These are phyloP conservation scores for Fulmarus glacialis DNA, from an alignment of 2,113 vertebrate genomes.

Conservation along the genomic window DNA sequence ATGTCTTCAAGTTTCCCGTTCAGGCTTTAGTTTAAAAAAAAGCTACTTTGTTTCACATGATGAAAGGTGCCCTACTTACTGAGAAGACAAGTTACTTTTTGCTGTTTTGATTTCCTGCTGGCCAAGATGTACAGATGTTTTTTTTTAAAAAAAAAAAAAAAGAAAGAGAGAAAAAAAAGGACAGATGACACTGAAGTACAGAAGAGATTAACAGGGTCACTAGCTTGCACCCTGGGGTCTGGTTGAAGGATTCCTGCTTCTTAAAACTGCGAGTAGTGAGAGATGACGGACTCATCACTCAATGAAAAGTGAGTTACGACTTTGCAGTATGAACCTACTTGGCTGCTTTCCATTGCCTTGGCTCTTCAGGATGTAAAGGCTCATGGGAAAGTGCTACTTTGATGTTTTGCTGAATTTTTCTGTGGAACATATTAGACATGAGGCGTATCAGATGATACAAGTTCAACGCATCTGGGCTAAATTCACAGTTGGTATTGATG, in stretches of 20 bases:
- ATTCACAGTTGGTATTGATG: not conserved
- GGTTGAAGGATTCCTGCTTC: constrained; percentile 39
- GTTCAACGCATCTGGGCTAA: not conserved
- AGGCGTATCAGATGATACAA: not conserved
- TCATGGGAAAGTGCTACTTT: not conserved
- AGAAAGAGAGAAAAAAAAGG: not conserved
- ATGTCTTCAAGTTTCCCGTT: not conserved
- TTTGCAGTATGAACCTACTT: not conserved
- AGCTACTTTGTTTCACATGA: not conserved
- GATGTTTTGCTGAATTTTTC: not conserved
- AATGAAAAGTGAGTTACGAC: not conserved
- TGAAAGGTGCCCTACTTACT: constrained; percentile 31
- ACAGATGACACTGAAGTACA: not conserved
- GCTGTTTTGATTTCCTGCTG: not conserved
- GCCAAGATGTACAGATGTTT: not conserved
- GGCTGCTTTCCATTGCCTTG: constrained; percentile 23
- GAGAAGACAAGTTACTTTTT: not conserved
- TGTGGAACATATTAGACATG: not conserved
- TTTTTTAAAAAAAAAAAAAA: no score
- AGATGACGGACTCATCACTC: constrained; percentile 1
- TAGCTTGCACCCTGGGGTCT: not conserved
- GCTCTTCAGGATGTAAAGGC: not conserved
- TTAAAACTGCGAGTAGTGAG: not conserved
- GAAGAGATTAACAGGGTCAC: constrained; percentile 41
- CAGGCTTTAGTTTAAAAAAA: not conserved